Base-by-base conservation (phyloP, 2,113 vertebrate species). In the Protobothrops mucrosquamatus region DNA sequence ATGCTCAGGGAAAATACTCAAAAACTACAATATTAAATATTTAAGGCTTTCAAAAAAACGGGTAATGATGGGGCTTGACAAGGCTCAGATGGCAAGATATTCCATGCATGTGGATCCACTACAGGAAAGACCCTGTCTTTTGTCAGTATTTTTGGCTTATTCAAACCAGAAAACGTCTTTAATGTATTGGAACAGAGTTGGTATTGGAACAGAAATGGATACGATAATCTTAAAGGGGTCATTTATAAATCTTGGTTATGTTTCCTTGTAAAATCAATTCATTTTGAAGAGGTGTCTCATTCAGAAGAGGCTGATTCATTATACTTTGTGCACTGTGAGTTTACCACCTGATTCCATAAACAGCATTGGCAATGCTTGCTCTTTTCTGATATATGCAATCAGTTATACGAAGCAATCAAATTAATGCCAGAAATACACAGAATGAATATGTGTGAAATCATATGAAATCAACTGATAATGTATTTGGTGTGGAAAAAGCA, bases 381-480 rank as follows among this genome's bases (percentile, higher is more conserved):
- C 15, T 24, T 10, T 22, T 51, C 2, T 6, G 91, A 95, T 92
- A 89, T 3, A 1, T 51, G 46, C 91, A 90, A 69, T 34, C 1
- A 22, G 57, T 86, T 87, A 94, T 93, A 69, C 2, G 0, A 0
- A 85, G 69, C 92, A 94, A 87, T 48, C 94, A 93, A 94, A 81
- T 29, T 92, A 86, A 69, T 29, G 81, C 74, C 92, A n/a, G 86
- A 90, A 95, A 61, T 3, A 90, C 87, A 91, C 92, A 57, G 91
- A 93, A 88, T 0, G 1, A 64, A 12, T 39, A 34, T 15, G 2
- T 74, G 15, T 20, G 69, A 74, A 74, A 74, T 34, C 18, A 2
- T 92, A 92, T 34, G 57, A 64, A 93, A 93, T 85, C 1, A 0
- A 88, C 61, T 24, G 69, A 89, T 29, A 23, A 0, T 89, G 85